Evolutionary conservation across 2,797 vertebrate genomes (phyloP), one percentile per base, ranked within the genome.

Genomic region (Chloroceryle amazona): DNA sequence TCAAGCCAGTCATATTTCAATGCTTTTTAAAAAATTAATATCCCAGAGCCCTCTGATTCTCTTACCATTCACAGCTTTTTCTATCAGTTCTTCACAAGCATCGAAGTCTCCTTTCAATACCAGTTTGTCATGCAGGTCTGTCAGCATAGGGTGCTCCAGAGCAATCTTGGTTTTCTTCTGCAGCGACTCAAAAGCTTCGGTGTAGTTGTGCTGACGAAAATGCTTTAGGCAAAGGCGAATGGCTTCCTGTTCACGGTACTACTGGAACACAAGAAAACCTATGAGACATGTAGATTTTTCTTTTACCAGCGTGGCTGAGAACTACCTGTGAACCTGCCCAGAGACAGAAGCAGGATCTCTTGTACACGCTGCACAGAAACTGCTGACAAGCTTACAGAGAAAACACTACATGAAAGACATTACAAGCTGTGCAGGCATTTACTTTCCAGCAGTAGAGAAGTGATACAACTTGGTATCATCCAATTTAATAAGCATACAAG

Each of bases 161-260:
- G 99, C 99, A 86, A 99, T 99, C 96, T 98, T 99, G 6, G 99
- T 99, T 98, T 99, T 99, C 98, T 99, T 99, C 98, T 99, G 99
- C 97, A 99, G 98, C 0, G 99, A 99, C 97, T 99, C 99, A 26
- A 99, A 99, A 90, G 99, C 99, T 92, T 99, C 99, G 1, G 99
- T 99, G 98, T 99, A 99, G 98, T 99, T 99, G 98, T 99, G 99
- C 95, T 99, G 99, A 82, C 99, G 98, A 92, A 99, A 99, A 98
- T 99, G 99, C 97, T 99, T 99, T 86, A 99, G 98, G 98, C 99
- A 99, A 96, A 99, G 99, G 82, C 99, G 99, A 98, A 99, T 99
- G 96, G 99, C 99, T 99, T 99, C 99, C 98, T 99, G 99, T 99
- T 99, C 99, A 98, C 99, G 99, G 99, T 99, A 99, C 99, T 99